Percentiles rank a stretch among this genome's conserved stretches.
Conservation (phyloP, 2,797 vertebrate species). For the Melanotaenia boesemani region DNA sequence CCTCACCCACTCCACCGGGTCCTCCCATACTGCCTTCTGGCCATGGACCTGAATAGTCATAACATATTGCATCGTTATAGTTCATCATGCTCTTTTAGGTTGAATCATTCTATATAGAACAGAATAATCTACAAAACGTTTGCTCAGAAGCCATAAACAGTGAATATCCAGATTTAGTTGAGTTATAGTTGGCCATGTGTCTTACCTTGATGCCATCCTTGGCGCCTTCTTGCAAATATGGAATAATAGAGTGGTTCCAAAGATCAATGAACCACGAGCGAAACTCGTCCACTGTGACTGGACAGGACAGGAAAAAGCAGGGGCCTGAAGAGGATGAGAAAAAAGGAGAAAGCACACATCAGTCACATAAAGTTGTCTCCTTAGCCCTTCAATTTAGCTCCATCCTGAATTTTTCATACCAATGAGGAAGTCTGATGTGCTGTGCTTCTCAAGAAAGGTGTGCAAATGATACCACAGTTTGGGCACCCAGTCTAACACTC, state of each 20-base stretch:
- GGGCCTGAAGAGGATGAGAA: conserved; percentile 83
- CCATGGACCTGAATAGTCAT: conserved; percentile 88
- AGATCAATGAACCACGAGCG: conserved; percentile 98
- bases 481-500: conserved; percentile 97
- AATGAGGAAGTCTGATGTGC: conserved; percentile 98
- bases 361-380: neutral
- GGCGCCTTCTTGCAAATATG: conserved; percentile 96
- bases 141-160: neutral
- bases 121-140: neutral
- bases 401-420: conserved; percentile 78
- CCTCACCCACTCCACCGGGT: conserved; percentile 98
- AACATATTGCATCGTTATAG: conserved; percentile 19
- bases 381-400: neutral
- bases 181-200: neutral
- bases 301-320: conserved; percentile 98
- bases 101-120: neutral
- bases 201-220: conserved; percentile 96
- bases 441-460: conserved; percentile 98
- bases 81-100: neutral
- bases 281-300: conserved; percentile 95
- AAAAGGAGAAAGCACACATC: neutral
- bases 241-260: conserved; percentile 99
- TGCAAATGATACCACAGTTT: conserved; percentile 99
- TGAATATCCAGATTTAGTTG: neutral
- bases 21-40: conserved; percentile 97